Conservation (phyloP, 2,888 invertebrate species). For the Macrosoma leucophasiata region DNA sequence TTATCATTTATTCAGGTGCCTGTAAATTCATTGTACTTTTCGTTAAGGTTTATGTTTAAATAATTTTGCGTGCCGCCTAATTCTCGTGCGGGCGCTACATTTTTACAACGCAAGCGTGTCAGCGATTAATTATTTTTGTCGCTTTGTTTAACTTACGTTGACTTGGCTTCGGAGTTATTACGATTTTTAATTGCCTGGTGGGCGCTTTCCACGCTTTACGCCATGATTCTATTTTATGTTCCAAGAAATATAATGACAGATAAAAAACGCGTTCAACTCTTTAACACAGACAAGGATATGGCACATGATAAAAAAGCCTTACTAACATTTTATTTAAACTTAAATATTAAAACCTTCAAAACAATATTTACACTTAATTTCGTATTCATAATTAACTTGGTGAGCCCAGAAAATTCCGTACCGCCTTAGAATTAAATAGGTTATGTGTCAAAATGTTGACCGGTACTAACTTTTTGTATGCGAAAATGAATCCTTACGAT, state of each 20-base stretch:
- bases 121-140: constrained; percentile 59
- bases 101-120: constrained; percentile 45
- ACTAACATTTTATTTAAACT: too few species aligned
- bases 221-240: constrained; percentile 32
- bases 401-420: too few species aligned
- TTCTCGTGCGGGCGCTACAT: constrained; percentile 32
- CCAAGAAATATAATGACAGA: too few species aligned
- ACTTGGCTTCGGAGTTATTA: constrained; percentile 61
- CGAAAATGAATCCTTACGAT: too few species aligned
- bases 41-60: constrained; percentile 41
- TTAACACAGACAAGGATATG: too few species aligned
- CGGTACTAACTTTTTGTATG: too few species aligned
- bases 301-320: too few species aligned
- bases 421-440: too few species aligned
- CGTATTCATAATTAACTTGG: too few species aligned
- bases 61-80: constrained; percentile 37
- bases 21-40: constrained; percentile 64
- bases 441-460: too few species aligned
- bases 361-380: too few species aligned
- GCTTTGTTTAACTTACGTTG: constrained; percentile 64
- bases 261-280: constrained; percentile 10
- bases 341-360: too few species aligned
- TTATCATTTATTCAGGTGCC: constrained; percentile 73
- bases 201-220: constrained; percentile 38
- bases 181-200: constrained; percentile 60